Evolutionary conservation across 1,140 invertebrate species (phyloP), one percentile per base, ranked within the genome.

Genomic region (Aphelinus certus): DNA sequence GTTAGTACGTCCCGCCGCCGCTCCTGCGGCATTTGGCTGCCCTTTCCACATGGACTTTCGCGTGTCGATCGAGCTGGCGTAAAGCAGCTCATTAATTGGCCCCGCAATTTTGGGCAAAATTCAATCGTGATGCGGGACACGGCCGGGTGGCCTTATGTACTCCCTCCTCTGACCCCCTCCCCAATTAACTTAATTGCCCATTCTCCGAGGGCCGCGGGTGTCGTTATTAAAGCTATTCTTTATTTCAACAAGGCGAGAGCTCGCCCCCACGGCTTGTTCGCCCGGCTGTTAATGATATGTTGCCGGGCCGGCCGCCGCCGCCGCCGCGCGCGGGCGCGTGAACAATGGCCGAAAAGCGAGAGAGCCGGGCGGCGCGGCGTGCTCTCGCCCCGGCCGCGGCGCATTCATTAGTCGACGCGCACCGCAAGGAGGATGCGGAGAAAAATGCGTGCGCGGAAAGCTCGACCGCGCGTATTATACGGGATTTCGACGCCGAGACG

Each of bases 221-320:
- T 67, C 43, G 65, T 67, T 67, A 67, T 67, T 55, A 67, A 67
- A 67, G 7, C 65, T 45, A 67, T 67, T 67, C 49, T 6, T 67
- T 67, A 67, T 55, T 56, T 9, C 51, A 55, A 56, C 65, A 56
- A 51, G 63, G 9, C 60, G 3, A n/a, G 10, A 10, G 10, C 10
- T 57, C 56, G 60, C 2, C 60, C 3, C 60, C 43, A 1, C 55
- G 57, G 26, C 55, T 57, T 57, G 7, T 42, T 58, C 7, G 7
- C 45, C 42, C 70, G 55, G 45, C 26, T 53, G 62, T 73, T 66
- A 73, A 51, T 49, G n/a, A 73, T 60, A 66, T 66, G 63, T 66
- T 66, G 47, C 10, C 48, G 60, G 53, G 57, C 62, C 57, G n/a
- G 7, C 6, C 42, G 6, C 9, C 58, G 1, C 55, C 45, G 26